phyloP scores from a whole-genome alignment of 2,113 vertebrate species.

The Hippocampus comes region DNA sequence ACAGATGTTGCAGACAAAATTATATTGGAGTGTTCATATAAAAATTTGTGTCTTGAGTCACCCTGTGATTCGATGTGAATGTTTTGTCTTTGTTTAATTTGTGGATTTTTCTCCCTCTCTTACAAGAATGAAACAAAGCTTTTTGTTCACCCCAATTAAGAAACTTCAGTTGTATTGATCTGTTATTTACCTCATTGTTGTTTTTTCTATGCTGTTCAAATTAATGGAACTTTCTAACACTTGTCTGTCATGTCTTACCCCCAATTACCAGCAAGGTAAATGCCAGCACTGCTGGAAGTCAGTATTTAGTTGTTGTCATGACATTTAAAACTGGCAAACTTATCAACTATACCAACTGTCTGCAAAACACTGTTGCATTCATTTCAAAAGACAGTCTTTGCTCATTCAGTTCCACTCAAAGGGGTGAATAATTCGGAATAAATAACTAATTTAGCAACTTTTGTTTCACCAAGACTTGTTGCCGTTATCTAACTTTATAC shows the following conservation, averaged over 20 bases:
- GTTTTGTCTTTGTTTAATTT: neutral
- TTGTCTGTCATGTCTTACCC: constrained; percentile 4
- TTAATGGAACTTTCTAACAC: constrained; percentile 11
- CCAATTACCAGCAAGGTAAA: constrained; percentile 55
- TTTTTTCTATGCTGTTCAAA: constrained; percentile 1
- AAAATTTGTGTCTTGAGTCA: neutral
- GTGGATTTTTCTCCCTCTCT: constrained; percentile 1
- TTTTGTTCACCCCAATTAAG: neutral
- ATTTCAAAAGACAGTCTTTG: neutral
- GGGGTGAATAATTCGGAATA: neutral
- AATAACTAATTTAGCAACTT: neutral
- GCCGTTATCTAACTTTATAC: constrained; percentile 16
- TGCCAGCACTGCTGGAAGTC: constrained; percentile 42
- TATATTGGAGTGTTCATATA: no score
- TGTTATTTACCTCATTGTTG: neutral
- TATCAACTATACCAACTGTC: constrained; percentile 36
- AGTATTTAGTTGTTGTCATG: constrained; percentile 44
- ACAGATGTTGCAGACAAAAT: no score
- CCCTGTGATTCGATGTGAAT: neutral
- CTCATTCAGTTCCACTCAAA: constrained; percentile 11
- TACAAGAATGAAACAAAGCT: constrained; percentile 17
- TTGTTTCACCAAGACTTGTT: constrained; percentile 2
- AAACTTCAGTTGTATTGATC: neutral
- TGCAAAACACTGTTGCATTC: constrained; percentile 19
- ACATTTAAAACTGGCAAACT: constrained; percentile 52